Base-by-base conservation (phyloP, 2,888 invertebrate species). In the Meandrusa payeni region DNA sequence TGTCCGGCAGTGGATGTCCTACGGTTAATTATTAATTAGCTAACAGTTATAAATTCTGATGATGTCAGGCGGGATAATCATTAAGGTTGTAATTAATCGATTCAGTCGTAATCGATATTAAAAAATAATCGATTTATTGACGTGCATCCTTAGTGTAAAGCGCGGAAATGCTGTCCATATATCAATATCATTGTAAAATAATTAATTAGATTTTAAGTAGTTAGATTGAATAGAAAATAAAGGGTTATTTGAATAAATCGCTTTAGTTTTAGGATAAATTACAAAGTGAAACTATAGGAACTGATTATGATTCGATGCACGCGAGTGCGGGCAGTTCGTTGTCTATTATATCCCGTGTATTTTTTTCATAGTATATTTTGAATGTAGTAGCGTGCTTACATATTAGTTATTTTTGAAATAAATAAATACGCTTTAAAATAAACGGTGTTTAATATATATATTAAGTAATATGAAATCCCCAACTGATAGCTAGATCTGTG, bases 391-490 rank as follows among this genome's bases (percentile, higher is more conserved):
- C 71, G 81, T 85, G 82, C 73, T 71, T 79, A 79, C 73, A 83
- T 80, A 80, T 74, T 82, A 79, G 81, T n/a, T n/a, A n/a, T 82
- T 72, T 83, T 85, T 81, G 76, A 83, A 83, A 79, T 80, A 76
- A 85, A 81, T 82, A 81, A 86, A 73, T 77, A 74, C 63, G 77
- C 79, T 82, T 81, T 75, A 76, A 81, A 83, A 69, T 64, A 60
- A 54, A 39, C 39, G 7, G n/a, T n/a, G n/a, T n/a, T n/a, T n/a
- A n/a, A n/a, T n/a, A n/a, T n/a, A n/a, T n/a, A n/a, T n/a, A n/a
- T n/a, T n/a, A n/a, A n/a, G n/a, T n/a, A n/a, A n/a, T n/a, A n/a
- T n/a, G n/a, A n/a, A n/a, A n/a, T n/a, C n/a, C n/a, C n/a, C n/a
- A n/a, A n/a, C n/a, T n/a, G n/a, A n/a, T n/a, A n/a, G n/a, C n/a